Evolutionary conservation across 2,113 vertebrate genomes (phyloP).

Genomic region (Charadrius vociferus): DNA sequence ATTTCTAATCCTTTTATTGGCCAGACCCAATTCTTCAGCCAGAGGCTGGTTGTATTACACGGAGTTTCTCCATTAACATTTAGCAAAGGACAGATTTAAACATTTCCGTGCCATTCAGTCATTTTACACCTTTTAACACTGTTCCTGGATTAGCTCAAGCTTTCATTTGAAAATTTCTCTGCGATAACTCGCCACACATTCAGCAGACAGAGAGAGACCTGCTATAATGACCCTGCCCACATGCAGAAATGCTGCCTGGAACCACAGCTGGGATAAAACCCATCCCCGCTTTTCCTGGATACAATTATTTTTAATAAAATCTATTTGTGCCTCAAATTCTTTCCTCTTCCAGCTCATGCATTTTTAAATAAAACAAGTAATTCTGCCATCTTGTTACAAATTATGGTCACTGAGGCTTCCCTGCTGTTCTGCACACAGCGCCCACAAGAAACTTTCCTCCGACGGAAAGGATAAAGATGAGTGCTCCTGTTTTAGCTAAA

Average conservation of each 20-base stretch:
- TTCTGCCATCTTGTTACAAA: not conserved
- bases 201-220: not conserved
- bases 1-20: not conserved
- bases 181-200: not conserved
- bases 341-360: not conserved
- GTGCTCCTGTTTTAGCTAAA: not conserved
- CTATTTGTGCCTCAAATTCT: conserved; percentile 5
- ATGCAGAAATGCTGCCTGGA: not conserved
- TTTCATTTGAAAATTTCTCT: not conserved
- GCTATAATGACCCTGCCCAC: not conserved
- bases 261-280: not conserved
- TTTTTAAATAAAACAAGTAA: conserved; percentile 19
- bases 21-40: not conserved
- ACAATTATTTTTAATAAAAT: conserved; percentile 25
- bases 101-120: not conserved
- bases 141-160: not conserved
- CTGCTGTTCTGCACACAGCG: not conserved
- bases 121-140: conserved; percentile 1
- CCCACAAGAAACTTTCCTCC: not conserved
- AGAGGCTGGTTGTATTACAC: not conserved
- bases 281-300: not conserved
- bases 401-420: not conserved
- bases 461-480: not conserved
- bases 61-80: not conserved
- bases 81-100: conserved; percentile 6